Conservation (phyloP, 2,888 invertebrate species). For the Sepiola atlantica region DNA sequence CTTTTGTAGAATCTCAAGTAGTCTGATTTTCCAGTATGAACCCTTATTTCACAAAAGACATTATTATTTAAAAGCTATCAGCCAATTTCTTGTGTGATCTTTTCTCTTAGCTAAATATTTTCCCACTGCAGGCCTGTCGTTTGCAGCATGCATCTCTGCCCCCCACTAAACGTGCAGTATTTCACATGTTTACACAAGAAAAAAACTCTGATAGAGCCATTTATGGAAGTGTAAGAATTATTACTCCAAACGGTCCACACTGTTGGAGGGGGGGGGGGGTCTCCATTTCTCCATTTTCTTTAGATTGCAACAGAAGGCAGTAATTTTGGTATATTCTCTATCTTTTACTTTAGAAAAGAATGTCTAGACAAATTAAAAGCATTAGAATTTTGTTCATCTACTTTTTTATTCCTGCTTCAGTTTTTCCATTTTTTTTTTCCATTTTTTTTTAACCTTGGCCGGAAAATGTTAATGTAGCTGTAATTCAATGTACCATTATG, state of each 20-base stretch:
- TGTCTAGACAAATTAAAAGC: background rate
- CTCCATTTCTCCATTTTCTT: background rate
- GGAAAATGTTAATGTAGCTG: background rate
- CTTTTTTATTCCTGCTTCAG: background rate
- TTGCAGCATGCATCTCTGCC: too few relatives aligned
- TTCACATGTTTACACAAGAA: too few relatives aligned
- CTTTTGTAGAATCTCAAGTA: too few relatives aligned
- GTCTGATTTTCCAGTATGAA: too few relatives aligned
- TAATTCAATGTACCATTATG: slow-evolving; percentile 16
- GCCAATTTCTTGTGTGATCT: too few relatives aligned
- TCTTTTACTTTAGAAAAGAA: background rate
- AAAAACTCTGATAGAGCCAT: background rate
- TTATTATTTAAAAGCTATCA: too few relatives aligned
- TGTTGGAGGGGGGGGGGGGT: too few relatives aligned
- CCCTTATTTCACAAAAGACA: too few relatives aligned
- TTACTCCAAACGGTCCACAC: background rate
- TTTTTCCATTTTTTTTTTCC: background rate
- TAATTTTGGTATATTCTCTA: background rate
- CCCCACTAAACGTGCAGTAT: too few relatives aligned
- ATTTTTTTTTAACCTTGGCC: too few relatives aligned
- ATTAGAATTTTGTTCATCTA: background rate
- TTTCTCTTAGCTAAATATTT: too few relatives aligned
- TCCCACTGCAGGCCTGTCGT: too few relatives aligned
- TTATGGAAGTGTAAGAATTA: background rate
- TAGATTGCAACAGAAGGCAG: background rate